Evolutionary conservation across 2,113 vertebrate genomes (phyloP).

Genomic region (Polyodon spathula): DNA sequence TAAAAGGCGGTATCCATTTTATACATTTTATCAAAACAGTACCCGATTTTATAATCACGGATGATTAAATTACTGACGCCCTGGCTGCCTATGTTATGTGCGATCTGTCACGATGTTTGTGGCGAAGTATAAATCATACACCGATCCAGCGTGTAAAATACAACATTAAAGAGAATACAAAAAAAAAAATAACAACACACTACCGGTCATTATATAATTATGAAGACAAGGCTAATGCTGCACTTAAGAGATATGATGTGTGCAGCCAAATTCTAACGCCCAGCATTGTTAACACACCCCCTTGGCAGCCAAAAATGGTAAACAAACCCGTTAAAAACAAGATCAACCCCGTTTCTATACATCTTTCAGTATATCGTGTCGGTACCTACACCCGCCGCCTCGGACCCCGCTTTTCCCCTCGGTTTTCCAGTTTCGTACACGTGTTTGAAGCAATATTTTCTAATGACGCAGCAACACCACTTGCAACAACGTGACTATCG

Average conservation of each 20-base stretch:
- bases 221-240: constrained; percentile 16
- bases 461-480: constrained; percentile 82
- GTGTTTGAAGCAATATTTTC: constrained; percentile 69
- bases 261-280: constrained; percentile 58
- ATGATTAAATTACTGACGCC: too few species aligned
- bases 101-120: too few species aligned
- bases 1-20: too few species aligned
- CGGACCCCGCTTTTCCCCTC: constrained; percentile 37
- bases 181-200: too few species aligned
- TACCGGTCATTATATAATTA: too few species aligned
- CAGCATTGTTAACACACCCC: constrained; percentile 53
- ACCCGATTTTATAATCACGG: too few species aligned
- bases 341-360: constrained; percentile 3
- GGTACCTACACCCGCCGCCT: constrained; percentile 1
- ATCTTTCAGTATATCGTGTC: background rate
- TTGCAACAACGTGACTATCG: constrained; percentile 78
- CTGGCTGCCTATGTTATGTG: too few species aligned
- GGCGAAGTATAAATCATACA: too few species aligned
- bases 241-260: constrained; percentile 20
- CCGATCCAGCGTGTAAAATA: too few species aligned
- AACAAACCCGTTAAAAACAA: constrained; percentile 39
- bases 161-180: too few species aligned
- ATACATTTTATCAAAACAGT: too few species aligned
- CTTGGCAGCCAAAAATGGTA: constrained; percentile 39
- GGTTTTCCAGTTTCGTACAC: constrained; percentile 31